Percentiles rank a stretch among this genome's conserved stretches.
These are phyloP conservation scores for Bombyx huttoni DNA, from an alignment of 2,888 invertebrate genomes.

Conservation along the genomic window DNA sequence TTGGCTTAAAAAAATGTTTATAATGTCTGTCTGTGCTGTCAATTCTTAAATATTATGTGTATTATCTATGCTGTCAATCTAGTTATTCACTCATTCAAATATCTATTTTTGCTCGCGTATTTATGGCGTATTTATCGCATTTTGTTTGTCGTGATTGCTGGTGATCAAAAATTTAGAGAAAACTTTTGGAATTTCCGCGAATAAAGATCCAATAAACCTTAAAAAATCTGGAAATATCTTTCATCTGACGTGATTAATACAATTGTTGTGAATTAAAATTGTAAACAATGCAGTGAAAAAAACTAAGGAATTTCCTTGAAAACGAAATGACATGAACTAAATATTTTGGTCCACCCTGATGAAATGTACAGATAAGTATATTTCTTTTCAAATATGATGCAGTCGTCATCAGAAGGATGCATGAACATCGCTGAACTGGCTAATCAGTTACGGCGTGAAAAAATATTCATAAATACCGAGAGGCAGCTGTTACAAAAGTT, in stretches of 20 bases:
- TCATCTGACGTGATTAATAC: neutral
- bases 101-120: too few species aligned
- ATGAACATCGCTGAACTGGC: conserved; percentile 66
- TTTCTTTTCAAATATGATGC: conserved; percentile 47
- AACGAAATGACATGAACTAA: conserved; percentile 33
- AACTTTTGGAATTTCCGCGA: too few species aligned
- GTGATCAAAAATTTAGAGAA: too few species aligned
- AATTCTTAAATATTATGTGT: too few species aligned
- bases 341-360: conserved; percentile 16
- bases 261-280: conserved; percentile 5
- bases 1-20: too few species aligned
- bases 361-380: conserved; percentile 26
- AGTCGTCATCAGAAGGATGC: conserved; percentile 59
- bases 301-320: conserved; percentile 26
- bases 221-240: neutral
- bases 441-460: conserved; percentile 83
- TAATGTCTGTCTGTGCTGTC: too few species aligned
- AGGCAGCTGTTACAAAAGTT: conserved; percentile 84
- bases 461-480: conserved; percentile 89
- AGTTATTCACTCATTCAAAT: too few species aligned
- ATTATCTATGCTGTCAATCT: too few species aligned
- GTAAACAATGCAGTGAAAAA: conserved; percentile 21
- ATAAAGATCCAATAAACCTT: neutral
- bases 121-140: too few species aligned
- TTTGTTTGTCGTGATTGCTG: too few species aligned